Evolutionary conservation across 2,797 vertebrate genomes (phyloP), one percentile per base, ranked within the genome.

Genomic region (Sebastes jordani): DNA sequence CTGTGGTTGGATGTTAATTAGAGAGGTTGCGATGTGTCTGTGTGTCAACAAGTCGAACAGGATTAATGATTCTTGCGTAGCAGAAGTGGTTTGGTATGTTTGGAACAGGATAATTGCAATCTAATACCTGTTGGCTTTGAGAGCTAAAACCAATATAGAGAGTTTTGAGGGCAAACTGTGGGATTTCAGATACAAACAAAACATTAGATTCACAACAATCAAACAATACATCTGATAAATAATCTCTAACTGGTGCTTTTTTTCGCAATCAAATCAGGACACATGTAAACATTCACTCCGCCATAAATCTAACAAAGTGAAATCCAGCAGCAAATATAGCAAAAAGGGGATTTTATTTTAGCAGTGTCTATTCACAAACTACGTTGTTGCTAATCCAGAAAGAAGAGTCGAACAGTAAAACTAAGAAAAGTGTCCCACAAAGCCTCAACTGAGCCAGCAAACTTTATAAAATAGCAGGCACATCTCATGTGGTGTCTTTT

Each of bases 351-450:
- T 55, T 79, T 82, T 65, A 76, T 76, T 81, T 74, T 75, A 85
- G 86, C 77, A 88, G 81, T 83, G 79, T 88, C 89, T 91, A 60
- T 78, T 90, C 74, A 27, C 80, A 84, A 83, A 88, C 63, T 69
- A 73, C 78, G 67, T 61, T 82, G 86, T 82, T 84, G 27, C 72
- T 11, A 25, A 78, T 93, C 93, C 91, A 91, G 78, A 87, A 86
- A 89, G 92, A 91, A 79, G 91, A 93, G 76, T 85, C 89, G 77
- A 81, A 90, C 65, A 79, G 89, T 83, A 78, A 90, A 91, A 90
- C 89, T 90, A 90, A 91, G 88, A 93, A 93, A 94, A 94, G 91
- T 90, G 90, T 90, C 87, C 91, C 91, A 84, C 91, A 91, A 92
- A 94, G 86, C 90, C 88, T 87, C 77, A 71, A 70, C 78, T 71